Evolutionary conservation across 1,140 invertebrate species (phyloP).

Genomic region (Whitmania pigra): DNA sequence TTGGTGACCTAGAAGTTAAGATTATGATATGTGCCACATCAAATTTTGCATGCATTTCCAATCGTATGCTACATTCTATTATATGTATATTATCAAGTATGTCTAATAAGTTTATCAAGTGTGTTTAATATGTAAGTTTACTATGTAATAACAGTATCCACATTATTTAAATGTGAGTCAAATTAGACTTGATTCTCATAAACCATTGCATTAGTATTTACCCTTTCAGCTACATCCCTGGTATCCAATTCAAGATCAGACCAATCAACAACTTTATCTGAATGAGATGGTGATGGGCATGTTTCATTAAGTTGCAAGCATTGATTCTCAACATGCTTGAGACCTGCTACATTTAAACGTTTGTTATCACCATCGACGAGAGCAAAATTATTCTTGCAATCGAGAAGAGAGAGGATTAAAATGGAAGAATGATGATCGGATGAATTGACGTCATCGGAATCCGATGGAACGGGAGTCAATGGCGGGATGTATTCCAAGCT

Average conservation of each 20-base stretch:
- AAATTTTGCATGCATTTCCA: not conserved
- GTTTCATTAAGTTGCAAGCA: not conserved
- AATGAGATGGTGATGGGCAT: not conserved
- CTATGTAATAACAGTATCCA: not conserved
- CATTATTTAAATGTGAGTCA: not conserved
- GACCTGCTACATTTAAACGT: not conserved
- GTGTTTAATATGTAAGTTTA: too few relatives aligned
- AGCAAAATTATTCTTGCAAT: not conserved
- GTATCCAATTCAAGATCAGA: slow-evolving; percentile 15
- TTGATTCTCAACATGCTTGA: not conserved
- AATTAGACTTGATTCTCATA: not conserved
- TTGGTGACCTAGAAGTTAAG: slow-evolving; percentile 66
- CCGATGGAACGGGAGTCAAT: too few relatives aligned
- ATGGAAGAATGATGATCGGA: too few relatives aligned
- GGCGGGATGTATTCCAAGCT: too few relatives aligned
- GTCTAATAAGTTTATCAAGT: too few relatives aligned
- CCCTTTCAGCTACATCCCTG: slow-evolving; percentile 14
- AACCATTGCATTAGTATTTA: not conserved
- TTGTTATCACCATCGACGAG: not conserved
- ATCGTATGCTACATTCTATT: too few relatives aligned
- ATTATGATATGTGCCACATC: not conserved
- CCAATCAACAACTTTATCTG: slow-evolving; percentile 6
- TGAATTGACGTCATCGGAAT: too few relatives aligned
- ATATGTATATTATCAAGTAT: too few relatives aligned
- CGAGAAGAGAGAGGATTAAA: not conserved